Conservation (phyloP, 1,140 invertebrate species). For the Campoletis sonorensis region DNA sequence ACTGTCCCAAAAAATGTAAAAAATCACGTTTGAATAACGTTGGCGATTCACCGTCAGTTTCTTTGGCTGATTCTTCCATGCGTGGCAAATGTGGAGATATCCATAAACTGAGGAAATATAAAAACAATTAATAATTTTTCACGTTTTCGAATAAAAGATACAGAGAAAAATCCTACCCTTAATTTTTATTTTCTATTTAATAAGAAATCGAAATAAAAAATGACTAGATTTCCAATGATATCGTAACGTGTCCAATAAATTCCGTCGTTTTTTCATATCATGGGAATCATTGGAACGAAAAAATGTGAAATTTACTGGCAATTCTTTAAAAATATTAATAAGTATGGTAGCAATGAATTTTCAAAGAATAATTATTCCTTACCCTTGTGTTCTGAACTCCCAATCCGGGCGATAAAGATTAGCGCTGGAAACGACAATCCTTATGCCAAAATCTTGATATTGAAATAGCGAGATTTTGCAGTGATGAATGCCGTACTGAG, state of each 20-base stretch:
- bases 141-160: too few relatives aligned
- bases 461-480: slow-evolving; percentile 94
- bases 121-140: not conserved
- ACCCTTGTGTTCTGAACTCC: slow-evolving; percentile 96
- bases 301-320: too few relatives aligned
- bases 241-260: too few relatives aligned
- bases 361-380: not conserved
- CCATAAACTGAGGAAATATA: slow-evolving; percentile 78
- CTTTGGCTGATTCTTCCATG: slow-evolving; percentile 77
- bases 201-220: too few relatives aligned
- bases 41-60: slow-evolving; percentile 84
- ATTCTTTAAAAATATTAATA: too few relatives aligned
- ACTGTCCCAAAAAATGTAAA: slow-evolving; percentile 87
- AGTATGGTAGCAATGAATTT: too few relatives aligned
- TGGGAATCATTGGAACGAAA: too few relatives aligned
- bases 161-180: too few relatives aligned
- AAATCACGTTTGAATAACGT: slow-evolving; percentile 93
- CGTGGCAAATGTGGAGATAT: slow-evolving; percentile 87
- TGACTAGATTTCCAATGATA: too few relatives aligned
- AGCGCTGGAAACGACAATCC: slow-evolving; percentile 93
- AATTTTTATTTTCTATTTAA: too few relatives aligned
- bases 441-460: slow-evolving; percentile 87
- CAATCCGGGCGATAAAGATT: slow-evolving; percentile 95
- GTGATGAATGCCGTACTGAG: slow-evolving; percentile 92
- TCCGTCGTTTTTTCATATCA: too few relatives aligned